These are phyloP conservation scores for Temnopleurus reevesii DNA, from an alignment of 53 echinoderm and acorn worm genomes.

Conservation along the genomic window DNA sequence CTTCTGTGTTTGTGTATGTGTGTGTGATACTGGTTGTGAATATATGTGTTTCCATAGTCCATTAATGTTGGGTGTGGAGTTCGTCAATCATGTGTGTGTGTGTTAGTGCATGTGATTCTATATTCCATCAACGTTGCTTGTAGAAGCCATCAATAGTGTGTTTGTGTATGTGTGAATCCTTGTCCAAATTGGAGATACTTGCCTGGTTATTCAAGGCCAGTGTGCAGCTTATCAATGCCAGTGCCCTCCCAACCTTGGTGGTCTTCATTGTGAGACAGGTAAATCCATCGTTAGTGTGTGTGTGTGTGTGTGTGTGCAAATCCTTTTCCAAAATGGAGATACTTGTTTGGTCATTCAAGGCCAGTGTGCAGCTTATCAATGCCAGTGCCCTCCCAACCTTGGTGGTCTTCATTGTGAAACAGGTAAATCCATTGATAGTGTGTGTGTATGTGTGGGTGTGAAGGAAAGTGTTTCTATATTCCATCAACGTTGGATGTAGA, in stretches of 20 bases:
- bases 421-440: constrained; percentile 46
- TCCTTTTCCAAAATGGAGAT: constrained; percentile 74
- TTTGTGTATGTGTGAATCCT: constrained; percentile 66
- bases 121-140: too few species aligned
- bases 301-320: too few species aligned
- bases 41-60: too few species aligned
- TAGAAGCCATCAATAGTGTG: too few species aligned
- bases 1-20: neutral
- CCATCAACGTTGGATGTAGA: too few species aligned
- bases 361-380: constrained; percentile 75
- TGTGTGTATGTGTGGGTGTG: too few species aligned
- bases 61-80: too few species aligned
- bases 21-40: too few species aligned
- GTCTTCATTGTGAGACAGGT: constrained; percentile 76
- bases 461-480: too few species aligned
- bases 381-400: constrained; percentile 64
- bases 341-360: constrained; percentile 60
- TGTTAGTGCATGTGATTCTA: too few species aligned
- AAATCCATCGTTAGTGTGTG: too few species aligned
- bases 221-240: constrained; percentile 80
- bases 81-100: too few species aligned
- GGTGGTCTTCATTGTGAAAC: constrained; percentile 76
- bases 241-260: constrained; percentile 65
- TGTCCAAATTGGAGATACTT: constrained; percentile 73
- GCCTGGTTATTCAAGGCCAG: constrained; percentile 54